phyloP scores from a whole-genome alignment of 2,888 invertebrate species.

The Stictocephala bisonia region DNA sequence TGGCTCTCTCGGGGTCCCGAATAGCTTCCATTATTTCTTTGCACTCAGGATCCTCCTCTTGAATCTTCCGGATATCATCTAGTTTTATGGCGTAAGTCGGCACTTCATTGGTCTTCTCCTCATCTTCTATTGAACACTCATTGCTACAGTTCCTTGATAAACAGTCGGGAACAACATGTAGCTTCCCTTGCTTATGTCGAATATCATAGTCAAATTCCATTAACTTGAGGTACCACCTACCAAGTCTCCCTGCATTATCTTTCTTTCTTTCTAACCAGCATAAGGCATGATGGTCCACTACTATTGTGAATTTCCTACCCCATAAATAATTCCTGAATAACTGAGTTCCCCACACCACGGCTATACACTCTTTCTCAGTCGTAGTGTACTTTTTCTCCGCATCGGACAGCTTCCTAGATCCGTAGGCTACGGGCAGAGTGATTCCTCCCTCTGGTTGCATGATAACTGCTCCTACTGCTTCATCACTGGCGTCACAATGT shows the following conservation, averaged over 20 bases:
- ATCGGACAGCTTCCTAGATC: background rate
- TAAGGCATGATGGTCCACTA: background rate
- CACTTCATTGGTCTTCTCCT: background rate
- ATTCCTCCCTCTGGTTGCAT: background rate
- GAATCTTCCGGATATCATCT: background rate
- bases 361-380: constrained; percentile 8
- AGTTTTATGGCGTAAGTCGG: background rate
- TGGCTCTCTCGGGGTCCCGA: background rate
- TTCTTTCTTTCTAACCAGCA: background rate
- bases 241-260: background rate
- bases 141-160: background rate
- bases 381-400: background rate
- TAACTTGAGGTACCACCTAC: too few relatives aligned
- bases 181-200: background rate
- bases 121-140: background rate
- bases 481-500: background rate
- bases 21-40: background rate
- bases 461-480: background rate
- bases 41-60: background rate
- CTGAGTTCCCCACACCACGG: background rate
- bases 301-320: too few relatives aligned
- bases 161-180: background rate
- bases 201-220: background rate
- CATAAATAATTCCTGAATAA: background rate
- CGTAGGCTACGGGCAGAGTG: background rate